Percentiles rank a stretch among this genome's conserved stretches.
Conservation (phyloP, 2,113 vertebrate genomes). For the Sialia sialis region DNA sequence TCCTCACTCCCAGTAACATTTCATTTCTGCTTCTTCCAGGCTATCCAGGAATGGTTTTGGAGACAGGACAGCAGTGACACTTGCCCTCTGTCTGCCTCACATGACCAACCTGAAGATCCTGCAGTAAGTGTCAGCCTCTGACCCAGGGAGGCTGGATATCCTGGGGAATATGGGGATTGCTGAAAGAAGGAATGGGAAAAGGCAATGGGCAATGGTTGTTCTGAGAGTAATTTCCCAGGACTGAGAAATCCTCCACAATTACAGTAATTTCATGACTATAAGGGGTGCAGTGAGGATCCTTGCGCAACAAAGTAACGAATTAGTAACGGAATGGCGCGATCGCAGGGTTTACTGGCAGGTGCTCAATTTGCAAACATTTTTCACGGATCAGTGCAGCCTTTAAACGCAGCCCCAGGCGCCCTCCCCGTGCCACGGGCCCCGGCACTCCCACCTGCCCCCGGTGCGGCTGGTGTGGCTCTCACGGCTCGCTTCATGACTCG, state of each 20-base stretch:
- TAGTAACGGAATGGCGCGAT: too few relatives aligned
- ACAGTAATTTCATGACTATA: too few relatives aligned
- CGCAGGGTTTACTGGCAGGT: too few relatives aligned
- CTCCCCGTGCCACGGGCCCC: too few relatives aligned
- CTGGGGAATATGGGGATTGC: neutral
- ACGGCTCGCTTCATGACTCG: too few relatives aligned
- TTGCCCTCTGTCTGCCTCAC: constrained; percentile 71
- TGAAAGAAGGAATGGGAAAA: neutral
- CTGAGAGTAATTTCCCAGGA: neutral
- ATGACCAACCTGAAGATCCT: constrained; percentile 70
- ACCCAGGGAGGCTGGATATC: neutral
- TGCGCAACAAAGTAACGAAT: too few relatives aligned
- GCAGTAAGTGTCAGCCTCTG: constrained; percentile 73
- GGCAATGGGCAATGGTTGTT: neutral
- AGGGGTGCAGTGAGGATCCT: too few relatives aligned
- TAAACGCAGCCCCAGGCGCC: too few relatives aligned
- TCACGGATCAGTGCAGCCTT: too few relatives aligned
- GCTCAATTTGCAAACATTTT: too few relatives aligned
- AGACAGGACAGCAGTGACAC: constrained; percentile 61
- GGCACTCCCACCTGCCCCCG: too few relatives aligned
- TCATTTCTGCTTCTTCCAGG: constrained; percentile 58
- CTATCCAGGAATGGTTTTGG: constrained; percentile 76
- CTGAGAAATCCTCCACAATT: neutral
- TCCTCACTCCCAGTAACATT: neutral
- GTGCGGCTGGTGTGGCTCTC: too few relatives aligned